Evolutionary conservation across 2,888 invertebrate genomes (phyloP), one percentile per base, ranked within the genome.

Genomic region (Ernsta delagoae): DNA sequence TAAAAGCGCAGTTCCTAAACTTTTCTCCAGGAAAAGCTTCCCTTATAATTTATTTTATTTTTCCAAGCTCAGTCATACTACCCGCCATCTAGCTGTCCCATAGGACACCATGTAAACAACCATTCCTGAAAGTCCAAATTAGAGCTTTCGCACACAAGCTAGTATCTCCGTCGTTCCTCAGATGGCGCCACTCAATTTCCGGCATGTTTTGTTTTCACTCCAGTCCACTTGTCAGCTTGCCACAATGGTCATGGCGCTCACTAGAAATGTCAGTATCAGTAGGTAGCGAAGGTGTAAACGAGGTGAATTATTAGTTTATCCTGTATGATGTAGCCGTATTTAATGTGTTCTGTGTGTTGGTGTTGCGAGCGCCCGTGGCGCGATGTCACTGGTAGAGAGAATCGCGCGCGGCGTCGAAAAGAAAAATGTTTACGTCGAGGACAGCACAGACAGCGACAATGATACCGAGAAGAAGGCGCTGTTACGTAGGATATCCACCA

Each of bases 391-490:
- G 78, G 88, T 82, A 73, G 86, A 79, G 72, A 82, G 79, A 60
- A 83, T 85, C 77, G 86, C 79, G 77, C 72, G 79, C 77, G 76
- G 74, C 57, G 80, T 86, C 75, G 85, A 83, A 71, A 89, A 83
- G 78, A 89, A 87, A 85, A 65, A 82, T 66, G 81, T 83, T 67
- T 87, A 81, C 77, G 84, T 83, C 73, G 93, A 92, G 77, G 93
- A 93, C 79, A 93, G 93, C 83, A 93, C 97, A 43, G 97, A 97
- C 84, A 97, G 97, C 90, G 97, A 97, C 86, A 96, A 96, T 87
- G 97, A 97, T 86, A 95, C 96, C 70, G 97, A 97, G 85, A 96
- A 96, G 79, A 96, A 96, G 75, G 95, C 95, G 77, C 96, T 97
- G 86, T 95, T 96, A 82, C 94, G 97, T 82, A 95, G 97, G 81